A percentile compares a stretch with the other conserved stretches of the same genome.
phyloP scores from a whole-genome alignment of 1,140 invertebrate species.

The Drosophila ogumai region DNA sequence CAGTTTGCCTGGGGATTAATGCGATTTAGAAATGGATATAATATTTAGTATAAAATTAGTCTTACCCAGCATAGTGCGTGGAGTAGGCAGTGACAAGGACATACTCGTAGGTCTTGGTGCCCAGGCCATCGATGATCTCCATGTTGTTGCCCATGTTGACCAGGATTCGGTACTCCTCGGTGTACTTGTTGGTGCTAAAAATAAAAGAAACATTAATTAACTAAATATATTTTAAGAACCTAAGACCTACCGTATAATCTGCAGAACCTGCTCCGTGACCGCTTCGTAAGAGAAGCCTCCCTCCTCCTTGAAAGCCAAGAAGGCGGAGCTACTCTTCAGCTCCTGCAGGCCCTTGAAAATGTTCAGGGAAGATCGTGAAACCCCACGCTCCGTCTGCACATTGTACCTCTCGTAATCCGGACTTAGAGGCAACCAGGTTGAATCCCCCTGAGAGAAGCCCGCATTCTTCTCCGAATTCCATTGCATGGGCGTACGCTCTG shows the following conservation, averaged over 20 bases:
- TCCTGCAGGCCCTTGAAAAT: slow-evolving; percentile 73
- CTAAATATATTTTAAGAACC: rapidly evolving
- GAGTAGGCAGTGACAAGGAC: slow-evolving; percentile 67
- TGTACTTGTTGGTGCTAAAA: slow-evolving; percentile 50
- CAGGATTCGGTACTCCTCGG: slow-evolving; percentile 75
- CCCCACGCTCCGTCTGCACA: slow-evolving; percentile 85
- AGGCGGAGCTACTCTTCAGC: slow-evolving; percentile 69
- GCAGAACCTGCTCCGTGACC: slow-evolving; percentile 68
- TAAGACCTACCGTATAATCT: slow-evolving; percentile 65
- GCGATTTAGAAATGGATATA: background rate
- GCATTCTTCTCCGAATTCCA: slow-evolving; percentile 87
- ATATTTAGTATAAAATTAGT: background rate
- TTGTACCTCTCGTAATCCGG: slow-evolving; percentile 86
- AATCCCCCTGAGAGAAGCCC: slow-evolving; percentile 87
- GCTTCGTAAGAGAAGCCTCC: slow-evolving; percentile 75
- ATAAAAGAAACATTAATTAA: background rate
- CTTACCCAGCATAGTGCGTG: slow-evolving; percentile 58
- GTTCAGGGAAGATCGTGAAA: slow-evolving; percentile 70
- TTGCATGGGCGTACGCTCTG: slow-evolving; percentile 88
- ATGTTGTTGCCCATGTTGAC: slow-evolving; percentile 72
- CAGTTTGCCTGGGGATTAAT: slow-evolving; percentile 47
- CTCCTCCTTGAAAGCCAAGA: slow-evolving; percentile 60
- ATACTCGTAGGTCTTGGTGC: slow-evolving; percentile 66
- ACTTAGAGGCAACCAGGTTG: slow-evolving; percentile 89
- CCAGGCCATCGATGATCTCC: slow-evolving; percentile 47